A percentile compares a stretch with the other conserved stretches of the same genome.
Conservation (phyloP, 2,888 invertebrate genomes). For the Himalopsyche japonica region DNA sequence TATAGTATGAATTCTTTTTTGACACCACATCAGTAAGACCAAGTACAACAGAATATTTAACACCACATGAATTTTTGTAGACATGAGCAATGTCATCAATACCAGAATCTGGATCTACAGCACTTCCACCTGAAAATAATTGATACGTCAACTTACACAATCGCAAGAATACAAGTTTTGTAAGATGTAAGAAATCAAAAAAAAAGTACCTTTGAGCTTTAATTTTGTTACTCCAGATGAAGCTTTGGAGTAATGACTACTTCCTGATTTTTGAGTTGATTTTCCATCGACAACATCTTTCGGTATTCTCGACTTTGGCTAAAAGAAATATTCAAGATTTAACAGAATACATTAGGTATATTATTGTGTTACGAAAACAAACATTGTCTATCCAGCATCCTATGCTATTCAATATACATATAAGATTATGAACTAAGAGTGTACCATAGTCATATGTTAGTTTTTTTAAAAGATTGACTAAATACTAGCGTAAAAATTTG, state of each 20-base stretch:
- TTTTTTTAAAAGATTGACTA: background rate
- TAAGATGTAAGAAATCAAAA: too few species aligned
- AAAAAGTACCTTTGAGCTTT: constrained; percentile 52
- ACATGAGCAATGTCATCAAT: constrained; percentile 81
- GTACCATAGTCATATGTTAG: too few species aligned
- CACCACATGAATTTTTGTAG: constrained; percentile 59
- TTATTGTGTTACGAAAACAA: background rate
- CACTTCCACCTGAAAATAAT: constrained; percentile 67
- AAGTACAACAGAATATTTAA: constrained; percentile 78
- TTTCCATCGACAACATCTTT: constrained; percentile 62
- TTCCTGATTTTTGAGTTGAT: constrained; percentile 61
- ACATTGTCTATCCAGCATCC: background rate
- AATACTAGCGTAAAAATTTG: constrained; percentile 6
- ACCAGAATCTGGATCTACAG: constrained; percentile 91
- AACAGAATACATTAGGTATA: background rate
- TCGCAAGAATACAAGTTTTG: too few species aligned
- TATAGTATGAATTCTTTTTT: constrained; percentile 93
- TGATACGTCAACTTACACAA: background rate
- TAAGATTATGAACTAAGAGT: too few species aligned
- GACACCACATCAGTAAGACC: constrained; percentile 83
- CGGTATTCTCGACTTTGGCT: constrained; percentile 57
- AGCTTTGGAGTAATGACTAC: constrained; percentile 61
- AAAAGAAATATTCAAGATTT: constrained; percentile 8
- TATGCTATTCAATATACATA: too few species aligned
- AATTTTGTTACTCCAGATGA: constrained; percentile 52